phyloP scores from a whole-genome alignment of 35 echinoderm and acorn worm species.

The Patiria miniata region DNA sequence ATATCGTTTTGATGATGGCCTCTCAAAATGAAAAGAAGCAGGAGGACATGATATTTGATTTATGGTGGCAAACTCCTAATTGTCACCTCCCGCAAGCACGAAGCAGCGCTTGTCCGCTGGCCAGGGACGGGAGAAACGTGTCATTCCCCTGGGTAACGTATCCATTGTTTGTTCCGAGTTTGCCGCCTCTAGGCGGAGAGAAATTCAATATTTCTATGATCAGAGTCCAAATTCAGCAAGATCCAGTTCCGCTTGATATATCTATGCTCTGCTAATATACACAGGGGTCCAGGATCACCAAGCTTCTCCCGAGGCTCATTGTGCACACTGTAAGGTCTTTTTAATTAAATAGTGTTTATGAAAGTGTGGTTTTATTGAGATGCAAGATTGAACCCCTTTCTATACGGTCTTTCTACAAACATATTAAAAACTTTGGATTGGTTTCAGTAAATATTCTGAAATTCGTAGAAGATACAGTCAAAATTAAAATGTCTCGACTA shows the following conservation, averaged over 20 bases:
- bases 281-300: not conserved
- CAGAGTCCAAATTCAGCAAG: slow-evolving; percentile 4
- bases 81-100: not conserved
- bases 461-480: too few relatives aligned
- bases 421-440: too few relatives aligned
- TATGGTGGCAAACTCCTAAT: slow-evolving; percentile 16
- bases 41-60: slow-evolving; percentile 18
- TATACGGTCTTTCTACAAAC: too few relatives aligned
- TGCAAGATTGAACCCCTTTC: not conserved
- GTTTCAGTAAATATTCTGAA: too few relatives aligned
- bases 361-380: not conserved
- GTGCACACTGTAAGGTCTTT: slow-evolving; percentile 5
- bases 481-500: too few relatives aligned
- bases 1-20: not conserved
- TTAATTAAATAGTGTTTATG: slow-evolving; percentile 14
- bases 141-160: not conserved
- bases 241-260: slow-evolving; percentile 14
- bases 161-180: slow-evolving; percentile 3
- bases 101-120: not conserved
- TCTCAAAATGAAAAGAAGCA: not conserved
- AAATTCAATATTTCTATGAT: slow-evolving; percentile 13
- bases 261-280: not conserved
- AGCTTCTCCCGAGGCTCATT: not conserved
- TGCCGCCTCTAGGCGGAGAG: not conserved
- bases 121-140: not conserved